Evolutionary conservation across 2,797 vertebrate genomes (phyloP).

Genomic region (Falco rusticolus): DNA sequence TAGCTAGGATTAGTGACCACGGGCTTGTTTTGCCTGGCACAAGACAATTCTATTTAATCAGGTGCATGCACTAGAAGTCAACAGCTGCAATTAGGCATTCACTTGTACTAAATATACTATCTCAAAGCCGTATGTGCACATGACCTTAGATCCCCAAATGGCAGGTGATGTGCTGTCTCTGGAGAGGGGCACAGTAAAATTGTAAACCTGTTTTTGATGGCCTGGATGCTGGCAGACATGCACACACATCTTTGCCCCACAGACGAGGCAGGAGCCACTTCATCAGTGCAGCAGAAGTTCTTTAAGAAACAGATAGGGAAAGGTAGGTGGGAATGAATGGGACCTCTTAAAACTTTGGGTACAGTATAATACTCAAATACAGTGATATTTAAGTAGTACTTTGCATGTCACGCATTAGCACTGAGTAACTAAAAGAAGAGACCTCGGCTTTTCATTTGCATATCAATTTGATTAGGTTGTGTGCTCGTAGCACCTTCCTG

Average conservation of each 20-base stretch:
- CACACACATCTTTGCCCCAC: neutral
- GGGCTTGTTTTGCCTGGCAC: neutral
- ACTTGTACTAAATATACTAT: neutral
- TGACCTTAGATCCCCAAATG: neutral
- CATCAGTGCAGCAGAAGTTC: neutral
- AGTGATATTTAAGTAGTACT: neutral
- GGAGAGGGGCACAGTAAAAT: neutral
- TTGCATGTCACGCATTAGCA: neutral
- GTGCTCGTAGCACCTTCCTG: neutral
- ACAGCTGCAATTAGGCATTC: neutral
- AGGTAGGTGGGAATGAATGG: neutral
- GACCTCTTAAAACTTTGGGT: neutral
- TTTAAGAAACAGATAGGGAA: neutral
- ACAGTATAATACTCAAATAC: neutral
- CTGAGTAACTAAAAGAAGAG: neutral
- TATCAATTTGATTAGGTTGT: rapidly evolving
- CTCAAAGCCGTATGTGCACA: neutral
- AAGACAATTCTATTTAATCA: neutral
- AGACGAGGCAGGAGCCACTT: neutral
- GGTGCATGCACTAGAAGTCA: neutral
- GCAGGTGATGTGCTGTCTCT: neutral
- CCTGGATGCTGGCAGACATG: neutral
- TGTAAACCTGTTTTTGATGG: neutral
- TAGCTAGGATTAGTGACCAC: neutral
- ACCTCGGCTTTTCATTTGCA: neutral